Base-by-base conservation (phyloP, 1,140 invertebrate genomes). In the Helicoverpa armigera region DNA sequence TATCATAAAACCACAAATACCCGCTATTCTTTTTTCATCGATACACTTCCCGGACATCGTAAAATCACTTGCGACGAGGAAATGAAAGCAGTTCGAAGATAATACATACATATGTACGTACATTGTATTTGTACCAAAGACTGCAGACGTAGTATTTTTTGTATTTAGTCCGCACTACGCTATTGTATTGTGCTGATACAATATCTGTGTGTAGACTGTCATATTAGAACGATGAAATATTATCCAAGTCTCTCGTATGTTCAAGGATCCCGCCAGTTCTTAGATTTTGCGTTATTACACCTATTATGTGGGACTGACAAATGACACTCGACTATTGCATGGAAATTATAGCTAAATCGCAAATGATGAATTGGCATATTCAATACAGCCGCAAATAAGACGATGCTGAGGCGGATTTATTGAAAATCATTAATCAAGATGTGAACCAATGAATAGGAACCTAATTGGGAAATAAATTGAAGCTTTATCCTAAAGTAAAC, bases 21-120 rank as follows among this genome's bases (percentile, higher is more conserved):
- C 69, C 9, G 67, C 50, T 58, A 58, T 51, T 72, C 29, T 48
- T 67, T 69, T 79, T 72, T 58, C 56, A 53, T 61, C 69, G 31
- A 70, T 50, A 67, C 63, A 53, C 50, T 79, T 79, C 58, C 81
- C 76, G 81, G 81, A 79, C 43, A 82, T 70, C 29, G 63, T 48
- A 78, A 72, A 70, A 78, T 63, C 75, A 63, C n/a, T 73, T 50
- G 56, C 56, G 23, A 48, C n/a, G 43, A 76, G 74, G 80, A 81
- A 76, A 81, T 75, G 63, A 76, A 76, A 76, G 72, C 56, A 14
- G 50, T 54, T 50, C 14, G 56, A n/a, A 69, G 65, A 50, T 50
- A 23, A 18, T 18, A 50, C 23, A 18, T 18, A 50, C 23, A 58
- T 61, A 29, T 51, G 56, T 23, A 35, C 16, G 18, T 5, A 48